These are phyloP conservation scores for Theretra japonica DNA, from an alignment of 2,888 invertebrate species.

Conservation along the genomic window DNA sequence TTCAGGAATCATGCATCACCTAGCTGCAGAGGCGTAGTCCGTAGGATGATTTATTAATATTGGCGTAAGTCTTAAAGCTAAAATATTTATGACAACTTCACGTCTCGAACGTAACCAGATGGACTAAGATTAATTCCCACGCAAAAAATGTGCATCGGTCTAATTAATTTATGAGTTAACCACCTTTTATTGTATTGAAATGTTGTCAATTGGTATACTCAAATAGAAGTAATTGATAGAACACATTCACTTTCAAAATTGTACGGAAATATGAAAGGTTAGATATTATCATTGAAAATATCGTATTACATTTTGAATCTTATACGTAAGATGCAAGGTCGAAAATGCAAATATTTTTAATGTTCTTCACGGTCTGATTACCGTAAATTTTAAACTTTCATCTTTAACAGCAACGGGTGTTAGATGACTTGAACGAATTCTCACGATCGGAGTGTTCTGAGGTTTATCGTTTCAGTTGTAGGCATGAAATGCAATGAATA, in stretches of 20 bases:
- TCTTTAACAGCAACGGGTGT: constrained; percentile 1
- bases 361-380: constrained; percentile 12
- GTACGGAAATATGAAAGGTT: constrained; percentile 1
- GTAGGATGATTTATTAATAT: no score
- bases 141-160: no score
- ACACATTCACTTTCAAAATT: constrained; percentile 24
- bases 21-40: no score
- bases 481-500: background rate
- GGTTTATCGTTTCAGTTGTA: background rate
- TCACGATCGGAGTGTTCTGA: background rate
- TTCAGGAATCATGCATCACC: no score
- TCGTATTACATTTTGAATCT: background rate
- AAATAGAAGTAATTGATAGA: constrained; percentile 15
- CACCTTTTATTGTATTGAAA: background rate
- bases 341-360: background rate
- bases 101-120: no score
- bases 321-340: background rate
- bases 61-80: no score
- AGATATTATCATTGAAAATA: background rate
- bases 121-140: no score
- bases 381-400: constrained; percentile 16
- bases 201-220: background rate
- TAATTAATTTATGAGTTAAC: background rate
- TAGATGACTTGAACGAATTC: background rate
- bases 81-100: no score